Conservation (phyloP, 2,888 invertebrate genomes). For the Acleris sparsana region DNA sequence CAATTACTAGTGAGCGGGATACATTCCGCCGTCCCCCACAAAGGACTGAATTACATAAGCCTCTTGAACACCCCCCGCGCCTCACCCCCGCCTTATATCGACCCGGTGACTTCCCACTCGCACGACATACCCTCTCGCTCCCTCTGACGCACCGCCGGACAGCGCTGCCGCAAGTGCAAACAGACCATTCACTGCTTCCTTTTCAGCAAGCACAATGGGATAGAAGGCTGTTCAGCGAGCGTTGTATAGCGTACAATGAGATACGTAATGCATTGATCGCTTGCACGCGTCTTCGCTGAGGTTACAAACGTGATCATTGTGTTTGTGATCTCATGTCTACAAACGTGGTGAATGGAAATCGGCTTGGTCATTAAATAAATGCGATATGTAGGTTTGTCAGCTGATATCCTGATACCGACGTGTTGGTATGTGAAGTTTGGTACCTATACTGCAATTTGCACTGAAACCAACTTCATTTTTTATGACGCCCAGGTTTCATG, state of each 20-base stretch:
- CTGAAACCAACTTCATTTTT: too few relatives aligned
- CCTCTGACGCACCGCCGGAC: constrained; percentile 39
- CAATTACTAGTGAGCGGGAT: constrained; percentile 57
- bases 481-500: too few relatives aligned
- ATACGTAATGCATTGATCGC: constrained; percentile 46
- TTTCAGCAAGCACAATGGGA: constrained; percentile 48
- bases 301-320: background rate
- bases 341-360: background rate
- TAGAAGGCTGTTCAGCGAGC: constrained; percentile 47
- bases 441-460: too few relatives aligned
- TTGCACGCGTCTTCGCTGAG: constrained; percentile 30
- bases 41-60: constrained; percentile 53
- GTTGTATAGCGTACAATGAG: constrained; percentile 50
- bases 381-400: too few relatives aligned
- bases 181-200: constrained; percentile 54
- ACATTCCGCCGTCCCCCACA: constrained; percentile 56
- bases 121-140: constrained; percentile 47
- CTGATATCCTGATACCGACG: too few relatives aligned
- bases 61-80: constrained; percentile 26
- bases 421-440: too few relatives aligned
- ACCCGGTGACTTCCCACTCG: constrained; percentile 56
- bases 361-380: too few relatives aligned
- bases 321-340: background rate
- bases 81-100: constrained; percentile 54
- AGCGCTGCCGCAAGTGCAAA: constrained; percentile 45